Evolutionary conservation across 2,888 invertebrate species (phyloP).

Genomic region (Chydorus sphaericus): DNA sequence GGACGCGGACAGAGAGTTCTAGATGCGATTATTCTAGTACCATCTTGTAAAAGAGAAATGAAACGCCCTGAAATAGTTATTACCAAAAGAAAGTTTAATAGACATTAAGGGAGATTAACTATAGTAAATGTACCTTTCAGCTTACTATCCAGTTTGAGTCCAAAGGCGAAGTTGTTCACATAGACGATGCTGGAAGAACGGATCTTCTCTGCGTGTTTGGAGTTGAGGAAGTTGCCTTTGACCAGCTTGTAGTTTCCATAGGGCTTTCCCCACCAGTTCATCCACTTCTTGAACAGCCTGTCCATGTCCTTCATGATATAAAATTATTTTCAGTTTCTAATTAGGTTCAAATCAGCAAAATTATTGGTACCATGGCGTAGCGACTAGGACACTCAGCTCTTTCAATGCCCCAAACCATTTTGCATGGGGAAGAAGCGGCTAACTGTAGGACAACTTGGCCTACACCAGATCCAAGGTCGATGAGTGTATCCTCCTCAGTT

Average conservation of each 20-base stretch:
- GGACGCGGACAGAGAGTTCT: slow-evolving; percentile 98
- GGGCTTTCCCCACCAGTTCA: slow-evolving; percentile 96
- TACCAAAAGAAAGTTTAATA: background rate
- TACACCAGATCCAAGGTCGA: slow-evolving; percentile 96
- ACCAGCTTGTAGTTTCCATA: slow-evolving; percentile 79
- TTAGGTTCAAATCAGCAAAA: background rate
- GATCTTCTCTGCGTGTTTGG: slow-evolving; percentile 84
- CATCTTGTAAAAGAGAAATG: slow-evolving; percentile 86
- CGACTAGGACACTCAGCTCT: slow-evolving; percentile 90
- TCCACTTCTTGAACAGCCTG: slow-evolving; percentile 77
- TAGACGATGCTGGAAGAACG: slow-evolving; percentile 89
- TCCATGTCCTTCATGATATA: slow-evolving; percentile 66
- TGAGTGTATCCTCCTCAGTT: slow-evolving; percentile 84
- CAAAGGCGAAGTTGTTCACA: slow-evolving; percentile 99
- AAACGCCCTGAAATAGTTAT: slow-evolving; percentile 50
- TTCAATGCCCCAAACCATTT: slow-evolving; percentile 89
- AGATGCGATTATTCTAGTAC: slow-evolving; percentile 92
- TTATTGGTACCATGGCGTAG: slow-evolving; percentile 82
- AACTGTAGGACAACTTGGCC: slow-evolving; percentile 97
- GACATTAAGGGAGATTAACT: background rate
- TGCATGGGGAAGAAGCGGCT: slow-evolving; percentile 87
- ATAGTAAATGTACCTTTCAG: slow-evolving; percentile 48
- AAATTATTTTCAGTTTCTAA: slow-evolving; percentile 6
- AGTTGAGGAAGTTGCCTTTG: slow-evolving; percentile 86
- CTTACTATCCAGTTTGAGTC: slow-evolving; percentile 91